Base-by-base conservation (phyloP, 2,888 invertebrate species). In the Danaus chrysippus region DNA sequence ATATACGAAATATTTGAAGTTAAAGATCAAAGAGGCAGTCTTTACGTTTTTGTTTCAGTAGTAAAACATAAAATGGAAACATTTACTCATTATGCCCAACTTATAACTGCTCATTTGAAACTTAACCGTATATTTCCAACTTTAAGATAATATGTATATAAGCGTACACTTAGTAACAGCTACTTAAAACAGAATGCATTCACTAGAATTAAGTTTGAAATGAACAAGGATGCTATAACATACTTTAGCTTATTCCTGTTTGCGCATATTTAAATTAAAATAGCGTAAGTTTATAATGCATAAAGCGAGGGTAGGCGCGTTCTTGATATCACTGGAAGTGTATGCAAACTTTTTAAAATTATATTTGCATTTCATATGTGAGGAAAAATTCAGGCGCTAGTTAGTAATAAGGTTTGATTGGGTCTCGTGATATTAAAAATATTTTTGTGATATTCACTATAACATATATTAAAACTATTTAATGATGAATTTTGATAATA, bases 311-410 rank as follows among this genome's bases (percentile, higher is more conserved):
- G 72, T 86, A 87, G 86, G 84, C 77, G 76, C 80, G 78, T 79
- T 79, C 77, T 78, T 76, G 77, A 82, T 82, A 78, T 77, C 80
- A 75, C 79, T 74, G 76, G 77, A 83, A 82, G 86, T 87, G 87
- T 86, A 87, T 88, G 87, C 83, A 86, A 87, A 88, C 86, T 89
- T 88, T 89, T 88, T 86, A 79, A 87, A 89, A 89, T 89, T 87
- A 83, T 91, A 89, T 89, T 90, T 91, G 87, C 86, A 84, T 87
- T 86, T 86, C 84, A 88, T 87, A 84, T 82, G 81, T 78, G 81
- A 79, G 73, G 75, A 78, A 79, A 84, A 86, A 88, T 86, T 87
- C 89, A 87, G 84, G 81, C 81, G 83, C 79, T 77, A 81, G 82
- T 61, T 59, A 65, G 62, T 64, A 64, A 56, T 58, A 54, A 58